Base-by-base conservation (phyloP, 2,113 vertebrate species). In the Mesocricetus auratus region DNA sequence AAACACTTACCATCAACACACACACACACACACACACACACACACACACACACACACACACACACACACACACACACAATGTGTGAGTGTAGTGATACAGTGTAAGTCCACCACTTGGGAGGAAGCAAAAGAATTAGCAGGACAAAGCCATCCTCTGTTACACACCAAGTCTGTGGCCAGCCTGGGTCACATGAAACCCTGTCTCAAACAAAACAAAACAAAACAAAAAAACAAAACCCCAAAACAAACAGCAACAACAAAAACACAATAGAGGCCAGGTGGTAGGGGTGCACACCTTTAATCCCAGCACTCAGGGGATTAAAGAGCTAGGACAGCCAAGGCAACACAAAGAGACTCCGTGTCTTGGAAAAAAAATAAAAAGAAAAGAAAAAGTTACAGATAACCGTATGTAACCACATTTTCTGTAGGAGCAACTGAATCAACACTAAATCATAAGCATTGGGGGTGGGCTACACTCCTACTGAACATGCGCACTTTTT, bases 51-150 rank as follows among this genome's bases (percentile, higher is more conserved):
- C 36, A 82, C 36, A 60, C 0, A 1, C 36, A 82, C 36, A 60
- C 0, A 1, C 36, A 82, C 36, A 60, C 0, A 1, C 36, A 82
- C n/a, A n/a, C 36, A 60, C 0, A 1, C 36, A 82, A 26, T 1
- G 22, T 4, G 24, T 31, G 22, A 60, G 78, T 82, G 78, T 82
- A 53, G 21, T 82, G 21, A 11, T 26, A 82, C 21, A 82, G 21
- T 58, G 19, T 81, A 36, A 82, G 53, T 24, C 21, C 36, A 60
- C 60, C 22, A 39, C 79, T 82, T 60, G 3, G 58, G 56, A 82
- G 22, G 79, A 60, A 60, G 56, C 36, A 60, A 39, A 11, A 39
- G 36, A 12, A 39, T 26, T 39, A 82, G 6, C 11, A 82, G 24
- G 56, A 60, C 56, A 82, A 82, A n/a, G 24, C 19, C 58, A 60